A percentile compares a stretch with the other conserved stretches of the same genome.
Conservation (phyloP, 1,140 invertebrate genomes). For the Gyrodactylus bullatarudis region DNA sequence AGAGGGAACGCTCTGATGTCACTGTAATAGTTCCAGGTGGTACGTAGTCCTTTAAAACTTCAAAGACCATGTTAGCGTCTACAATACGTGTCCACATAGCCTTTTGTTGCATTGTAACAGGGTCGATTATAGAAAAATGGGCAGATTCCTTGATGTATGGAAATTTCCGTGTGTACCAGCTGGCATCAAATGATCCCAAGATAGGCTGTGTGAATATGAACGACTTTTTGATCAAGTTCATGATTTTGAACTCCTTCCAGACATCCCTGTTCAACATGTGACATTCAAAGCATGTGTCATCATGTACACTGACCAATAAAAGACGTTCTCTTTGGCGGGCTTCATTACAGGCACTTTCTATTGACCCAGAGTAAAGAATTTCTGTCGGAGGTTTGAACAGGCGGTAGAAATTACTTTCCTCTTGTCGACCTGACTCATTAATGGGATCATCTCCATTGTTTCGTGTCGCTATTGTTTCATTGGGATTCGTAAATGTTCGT, state of each 20-base stretch:
- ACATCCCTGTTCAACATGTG: background rate
- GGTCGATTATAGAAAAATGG: background rate
- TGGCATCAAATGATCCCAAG: background rate
- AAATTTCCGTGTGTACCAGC: background rate
- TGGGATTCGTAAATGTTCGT: no score
- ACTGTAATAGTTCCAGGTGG: no score
- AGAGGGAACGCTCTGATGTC: background rate
- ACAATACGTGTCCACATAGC: background rate
- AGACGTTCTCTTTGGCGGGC: background rate
- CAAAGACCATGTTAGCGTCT: background rate
- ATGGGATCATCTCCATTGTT: no score
- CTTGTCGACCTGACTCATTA: no score
- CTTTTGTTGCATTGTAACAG: background rate
- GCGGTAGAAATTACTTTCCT: background rate
- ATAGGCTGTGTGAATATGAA: background rate
- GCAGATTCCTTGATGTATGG: background rate
- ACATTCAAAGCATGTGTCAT: background rate
- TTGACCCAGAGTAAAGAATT: background rate
- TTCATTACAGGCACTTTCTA: background rate
- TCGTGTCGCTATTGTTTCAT: no score
- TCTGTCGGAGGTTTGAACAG: slow-evolving; percentile 2
- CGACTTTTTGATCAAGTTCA: background rate
- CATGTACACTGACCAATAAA: background rate
- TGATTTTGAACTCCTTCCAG: background rate
- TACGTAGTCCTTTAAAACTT: background rate